Conservation (phyloP, 2,797 vertebrate genomes). For the Sebastes oblongus region DNA sequence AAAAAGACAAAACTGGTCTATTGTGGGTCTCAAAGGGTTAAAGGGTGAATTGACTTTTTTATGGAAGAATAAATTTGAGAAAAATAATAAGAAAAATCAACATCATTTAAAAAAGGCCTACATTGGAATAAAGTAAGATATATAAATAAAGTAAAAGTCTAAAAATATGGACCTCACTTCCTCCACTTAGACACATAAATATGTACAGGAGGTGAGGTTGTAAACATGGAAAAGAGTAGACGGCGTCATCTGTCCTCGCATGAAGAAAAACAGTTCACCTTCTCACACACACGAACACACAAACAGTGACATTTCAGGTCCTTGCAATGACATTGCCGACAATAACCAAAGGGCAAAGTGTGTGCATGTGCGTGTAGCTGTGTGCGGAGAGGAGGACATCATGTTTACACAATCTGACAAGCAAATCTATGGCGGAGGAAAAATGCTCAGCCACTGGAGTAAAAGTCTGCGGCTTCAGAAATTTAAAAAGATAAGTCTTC, state of each 20-base stretch:
- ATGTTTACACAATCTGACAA: conserved; percentile 76
- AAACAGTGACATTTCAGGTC: conserved; percentile 19
- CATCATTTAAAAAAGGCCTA: neutral
- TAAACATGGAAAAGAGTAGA: neutral
- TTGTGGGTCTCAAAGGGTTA: too few relatives aligned
- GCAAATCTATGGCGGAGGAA: conserved; percentile 53
- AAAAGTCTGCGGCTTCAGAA: conserved; percentile 54
- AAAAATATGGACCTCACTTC: accelerated
- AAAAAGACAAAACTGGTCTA: too few relatives aligned
- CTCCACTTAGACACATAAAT: neutral
- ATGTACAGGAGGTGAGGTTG: neutral
- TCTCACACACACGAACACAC: neutral
- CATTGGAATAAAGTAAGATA: neutral
- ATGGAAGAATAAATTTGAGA: too few relatives aligned
- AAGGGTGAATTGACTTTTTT: too few relatives aligned
- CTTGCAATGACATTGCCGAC: conserved; percentile 34
- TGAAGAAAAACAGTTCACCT: conserved; percentile 3
- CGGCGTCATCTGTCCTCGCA: neutral
- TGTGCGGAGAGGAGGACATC: conserved; percentile 27
- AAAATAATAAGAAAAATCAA: neutral
- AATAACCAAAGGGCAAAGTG: conserved; percentile 50
- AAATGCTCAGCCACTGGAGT: conserved; percentile 52
- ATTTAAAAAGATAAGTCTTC: conserved; percentile 66
- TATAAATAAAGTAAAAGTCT: too few relatives aligned
- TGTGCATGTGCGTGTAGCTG: neutral